Evolutionary conservation across 2,888 invertebrate species (phyloP).

Genomic region (Cantharis rustica): DNA sequence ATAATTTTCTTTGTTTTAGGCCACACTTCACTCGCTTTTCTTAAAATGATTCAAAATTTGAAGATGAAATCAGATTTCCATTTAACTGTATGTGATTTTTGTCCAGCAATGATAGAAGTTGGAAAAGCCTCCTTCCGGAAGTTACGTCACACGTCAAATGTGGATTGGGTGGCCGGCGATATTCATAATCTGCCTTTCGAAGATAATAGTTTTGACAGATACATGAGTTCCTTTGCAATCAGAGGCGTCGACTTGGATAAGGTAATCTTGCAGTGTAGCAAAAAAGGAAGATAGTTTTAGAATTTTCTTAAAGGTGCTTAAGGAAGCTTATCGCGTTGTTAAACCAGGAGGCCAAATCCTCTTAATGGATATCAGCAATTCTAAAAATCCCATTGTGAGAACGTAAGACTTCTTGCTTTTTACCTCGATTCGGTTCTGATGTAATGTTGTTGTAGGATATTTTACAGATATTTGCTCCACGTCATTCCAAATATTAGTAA

Average conservation of each 20-base stretch:
- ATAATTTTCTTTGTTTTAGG: not conserved
- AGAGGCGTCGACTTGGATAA: not conserved
- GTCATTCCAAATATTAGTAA: not conserved
- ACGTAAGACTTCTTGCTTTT: not conserved
- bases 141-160: not conserved
- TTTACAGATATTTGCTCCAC: not conserved
- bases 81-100: not conserved
- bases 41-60: not conserved
- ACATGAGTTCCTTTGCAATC: not conserved
- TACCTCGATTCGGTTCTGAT: not conserved
- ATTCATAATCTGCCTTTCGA: not conserved
- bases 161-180: not conserved
- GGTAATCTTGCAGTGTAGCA: not conserved
- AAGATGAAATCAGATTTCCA: not conserved
- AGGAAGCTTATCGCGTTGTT: not conserved
- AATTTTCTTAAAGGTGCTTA: not conserved
- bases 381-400: not conserved
- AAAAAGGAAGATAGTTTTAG: not conserved
- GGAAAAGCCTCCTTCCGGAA: not conserved
- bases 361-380: not conserved
- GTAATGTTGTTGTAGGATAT: not conserved
- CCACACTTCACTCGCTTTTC: not conserved
- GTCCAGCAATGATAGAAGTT: not conserved
- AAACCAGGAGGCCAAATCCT: not conserved
- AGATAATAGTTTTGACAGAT: not conserved